Evolutionary conservation across 2,113 vertebrate genomes (phyloP), one percentile per base, ranked within the genome.

Genomic region (Atherinomorus stipes): DNA sequence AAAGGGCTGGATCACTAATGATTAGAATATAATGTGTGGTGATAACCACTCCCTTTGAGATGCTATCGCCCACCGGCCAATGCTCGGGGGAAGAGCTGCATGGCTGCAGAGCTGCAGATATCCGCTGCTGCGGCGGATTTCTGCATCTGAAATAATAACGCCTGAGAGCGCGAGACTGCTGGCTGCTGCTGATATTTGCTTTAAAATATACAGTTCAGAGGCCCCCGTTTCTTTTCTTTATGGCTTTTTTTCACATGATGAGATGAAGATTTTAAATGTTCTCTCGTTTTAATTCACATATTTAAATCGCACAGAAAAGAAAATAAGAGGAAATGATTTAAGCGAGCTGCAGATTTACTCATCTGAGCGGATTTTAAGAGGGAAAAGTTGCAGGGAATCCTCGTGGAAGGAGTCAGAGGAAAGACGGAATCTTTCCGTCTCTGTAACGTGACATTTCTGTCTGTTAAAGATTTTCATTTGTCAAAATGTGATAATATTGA

Each of bases 31-130:
- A 93, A 95, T 91, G 92, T 90, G 90, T 80, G 83, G 90, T 87
- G 93, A 94, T 94, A 94, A 94, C 87, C 93, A 90, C 90, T 93
- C 92, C 91, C 89, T 93, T 77, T 90, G 92, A 93, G 93, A 94
- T 94, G 91, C 91, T 87, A 94, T 94, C 93, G 71, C 83, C 87
- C 90, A 81, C 88, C 86, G 91, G 90, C 89, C 91, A 92, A 90
- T 70, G 88, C 93, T 93, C 92, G 68, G 71, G 93, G 91, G 93
- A 93, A 83, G 54, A 54, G 78, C 90, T 85, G 91, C 84, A 58
- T 68, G 88, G 89, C 93, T 92, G 93, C 85, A 83, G 83, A 85
- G 79, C 80, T 57, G 47, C 82, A 90, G 92, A 93, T 93, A 94
- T 85, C 86, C 65, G 70, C 88, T 45, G 64, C 54, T 28, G 88